Evolutionary conservation across 2,113 vertebrate genomes (phyloP).

Genomic region (Epinephelus fuscoguttatus): DNA sequence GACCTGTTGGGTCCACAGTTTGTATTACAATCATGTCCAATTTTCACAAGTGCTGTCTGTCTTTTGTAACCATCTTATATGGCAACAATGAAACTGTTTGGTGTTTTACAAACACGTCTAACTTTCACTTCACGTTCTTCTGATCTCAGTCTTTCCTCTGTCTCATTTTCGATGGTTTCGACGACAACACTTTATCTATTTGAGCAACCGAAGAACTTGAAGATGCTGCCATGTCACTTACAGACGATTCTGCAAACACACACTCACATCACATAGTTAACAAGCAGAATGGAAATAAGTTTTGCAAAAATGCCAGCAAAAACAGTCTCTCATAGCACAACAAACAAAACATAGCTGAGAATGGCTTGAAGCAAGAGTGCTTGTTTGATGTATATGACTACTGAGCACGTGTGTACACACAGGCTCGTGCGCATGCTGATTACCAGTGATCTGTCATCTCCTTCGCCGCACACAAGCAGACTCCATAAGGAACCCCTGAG

Average conservation of each 20-base stretch:
- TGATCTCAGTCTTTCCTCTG: background rate
- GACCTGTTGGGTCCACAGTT: background rate
- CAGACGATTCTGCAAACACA: conserved; percentile 1
- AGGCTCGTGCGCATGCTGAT: conserved; percentile 45
- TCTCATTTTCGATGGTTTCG: background rate
- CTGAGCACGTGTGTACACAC: conserved; percentile 31
- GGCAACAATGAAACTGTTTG: background rate
- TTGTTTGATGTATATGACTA: conserved; percentile 63
- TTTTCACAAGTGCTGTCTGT: background rate
- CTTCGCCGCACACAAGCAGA: conserved; percentile 48
- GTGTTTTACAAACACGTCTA: conserved; percentile 17
- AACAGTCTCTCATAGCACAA: conserved; percentile 29
- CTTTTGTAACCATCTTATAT: background rate
- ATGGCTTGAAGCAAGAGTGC: conserved; percentile 53
- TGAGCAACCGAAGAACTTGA: background rate
- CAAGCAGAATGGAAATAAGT: conserved; percentile 18
- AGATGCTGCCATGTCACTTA: conserved; percentile 20
- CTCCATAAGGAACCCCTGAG: conserved; percentile 55
- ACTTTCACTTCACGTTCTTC: conserved; percentile 8
- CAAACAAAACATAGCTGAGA: conserved; percentile 49
- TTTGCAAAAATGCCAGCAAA: conserved; percentile 30
- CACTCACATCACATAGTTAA: background rate
- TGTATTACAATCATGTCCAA: background rate
- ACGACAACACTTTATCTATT: conserved; percentile 9
- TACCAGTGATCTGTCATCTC: conserved; percentile 66